phyloP scores from a whole-genome alignment of 2,797 vertebrate species.

The Novumbra hubbsi region DNA sequence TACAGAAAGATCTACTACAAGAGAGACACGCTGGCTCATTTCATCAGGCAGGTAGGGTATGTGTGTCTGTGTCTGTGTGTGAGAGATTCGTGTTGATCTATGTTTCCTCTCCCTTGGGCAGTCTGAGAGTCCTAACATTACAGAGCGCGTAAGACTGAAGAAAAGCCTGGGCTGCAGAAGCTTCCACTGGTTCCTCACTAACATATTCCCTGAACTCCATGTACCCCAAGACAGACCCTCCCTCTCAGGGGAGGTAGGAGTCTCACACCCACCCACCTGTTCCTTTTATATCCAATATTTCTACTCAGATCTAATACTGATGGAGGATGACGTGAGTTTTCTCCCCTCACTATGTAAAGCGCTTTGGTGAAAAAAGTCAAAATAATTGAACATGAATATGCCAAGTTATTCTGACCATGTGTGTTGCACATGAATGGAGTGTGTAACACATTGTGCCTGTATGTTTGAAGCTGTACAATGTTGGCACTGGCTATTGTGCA shows the following conservation, averaged over 20 bases:
- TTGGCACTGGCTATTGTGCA: conserved; percentile 79
- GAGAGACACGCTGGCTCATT: conserved; percentile 75
- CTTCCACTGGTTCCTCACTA: conserved; percentile 86
- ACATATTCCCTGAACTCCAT: conserved; percentile 80
- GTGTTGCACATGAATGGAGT: conserved; percentile 1
- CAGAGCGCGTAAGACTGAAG: conserved; percentile 76
- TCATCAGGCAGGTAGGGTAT: conserved; percentile 72
- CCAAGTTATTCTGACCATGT: not conserved
- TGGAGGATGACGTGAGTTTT: no score
- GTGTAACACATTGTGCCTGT: conserved; percentile 32
- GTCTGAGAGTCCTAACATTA: conserved; percentile 79
- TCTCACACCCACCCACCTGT: not conserved
- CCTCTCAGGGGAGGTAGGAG: conserved; percentile 65
- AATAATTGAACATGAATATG: not conserved
- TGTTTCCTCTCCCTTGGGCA: conserved; percentile 42
- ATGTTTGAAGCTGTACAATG: conserved; percentile 81
- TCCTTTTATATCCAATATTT: conserved; percentile 11
- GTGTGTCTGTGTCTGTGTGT: conserved; percentile 14
- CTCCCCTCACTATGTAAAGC: not conserved
- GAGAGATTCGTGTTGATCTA: conserved; percentile 20
- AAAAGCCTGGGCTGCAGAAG: conserved; percentile 77
- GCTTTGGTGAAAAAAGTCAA: not conserved
- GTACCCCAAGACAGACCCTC: conserved; percentile 64
- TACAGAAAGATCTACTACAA: conserved; percentile 86
- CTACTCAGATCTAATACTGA: no score